Conservation (phyloP, 1,140 invertebrate genomes). For the Callitettix versicolor region DNA sequence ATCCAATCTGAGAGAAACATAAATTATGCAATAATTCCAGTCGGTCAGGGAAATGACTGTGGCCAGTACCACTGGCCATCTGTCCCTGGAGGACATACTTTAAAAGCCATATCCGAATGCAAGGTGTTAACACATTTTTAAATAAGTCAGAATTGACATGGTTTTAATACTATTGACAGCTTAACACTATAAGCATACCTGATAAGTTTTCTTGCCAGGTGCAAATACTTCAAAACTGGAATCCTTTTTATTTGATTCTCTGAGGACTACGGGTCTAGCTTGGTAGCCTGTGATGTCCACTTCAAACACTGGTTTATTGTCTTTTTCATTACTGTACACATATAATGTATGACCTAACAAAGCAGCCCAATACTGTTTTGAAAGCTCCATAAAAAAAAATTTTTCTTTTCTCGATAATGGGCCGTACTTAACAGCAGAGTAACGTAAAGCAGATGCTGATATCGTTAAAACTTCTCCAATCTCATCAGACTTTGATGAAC, state of each 20-base stretch:
- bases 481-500: neutral
- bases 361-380: conserved; percentile 20
- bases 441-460: conserved; percentile 21
- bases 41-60: too few species aligned
- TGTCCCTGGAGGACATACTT: too few species aligned
- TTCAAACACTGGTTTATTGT: conserved; percentile 16
- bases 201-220: conserved; percentile 23
- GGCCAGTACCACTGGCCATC: too few species aligned
- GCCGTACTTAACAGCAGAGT: conserved; percentile 21
- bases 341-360: conserved; percentile 17
- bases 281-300: conserved; percentile 19
- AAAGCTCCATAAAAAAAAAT: conserved; percentile 21
- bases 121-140: too few species aligned
- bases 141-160: too few species aligned
- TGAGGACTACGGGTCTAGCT: conserved; percentile 13
- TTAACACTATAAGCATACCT: too few species aligned
- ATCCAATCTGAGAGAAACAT: too few species aligned
- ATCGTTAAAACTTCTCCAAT: conserved; percentile 16
- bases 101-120: too few species aligned
- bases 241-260: conserved; percentile 17
- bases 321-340: conserved; percentile 22
- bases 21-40: too few species aligned
- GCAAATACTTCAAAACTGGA: conserved; percentile 21
- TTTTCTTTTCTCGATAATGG: conserved; percentile 18
- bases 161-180: too few species aligned